These are phyloP conservation scores for Eristalis pertinax DNA, from an alignment of 2,888 invertebrate genomes.

Conservation along the genomic window DNA sequence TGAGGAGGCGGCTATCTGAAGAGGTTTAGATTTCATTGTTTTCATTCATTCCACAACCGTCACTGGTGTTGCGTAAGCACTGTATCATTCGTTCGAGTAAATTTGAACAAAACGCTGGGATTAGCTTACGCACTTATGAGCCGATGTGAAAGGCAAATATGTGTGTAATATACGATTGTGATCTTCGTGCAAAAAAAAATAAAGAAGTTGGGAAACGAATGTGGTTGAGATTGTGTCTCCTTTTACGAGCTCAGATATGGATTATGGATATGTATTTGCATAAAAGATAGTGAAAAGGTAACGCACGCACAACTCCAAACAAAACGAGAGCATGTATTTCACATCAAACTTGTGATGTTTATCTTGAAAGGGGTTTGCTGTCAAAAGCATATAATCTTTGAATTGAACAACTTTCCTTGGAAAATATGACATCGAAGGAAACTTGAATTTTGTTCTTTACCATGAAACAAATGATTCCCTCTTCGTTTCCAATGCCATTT, in stretches of 20 bases:
- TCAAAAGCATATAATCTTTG: no score
- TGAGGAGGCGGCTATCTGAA: background rate
- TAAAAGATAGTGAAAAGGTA: background rate
- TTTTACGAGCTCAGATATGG: background rate
- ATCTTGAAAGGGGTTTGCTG: no score
- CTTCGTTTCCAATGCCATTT: no score
- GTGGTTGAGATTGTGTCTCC: background rate
- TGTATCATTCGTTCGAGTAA: conserved; percentile 35
- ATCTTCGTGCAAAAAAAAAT: background rate
- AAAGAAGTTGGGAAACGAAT: background rate
- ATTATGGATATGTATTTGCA: background rate
- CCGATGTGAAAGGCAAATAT: conserved; percentile 4
- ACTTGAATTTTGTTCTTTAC: no score
- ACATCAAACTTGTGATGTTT: no score
- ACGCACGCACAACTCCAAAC: background rate
- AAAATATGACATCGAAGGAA: no score
- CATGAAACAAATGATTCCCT: no score
- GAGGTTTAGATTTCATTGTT: conserved; percentile 54
- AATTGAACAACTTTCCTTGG: no score
- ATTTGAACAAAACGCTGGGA: conserved; percentile 56
- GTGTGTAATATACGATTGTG: background rate
- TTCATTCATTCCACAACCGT: conserved; percentile 26
- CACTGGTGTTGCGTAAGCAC: conserved; percentile 27
- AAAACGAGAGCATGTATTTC: no score
- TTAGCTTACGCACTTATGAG: conserved; percentile 59